These are phyloP conservation scores for Whitmania pigra DNA, from an alignment of 1,140 invertebrate genomes.

Conservation along the genomic window DNA sequence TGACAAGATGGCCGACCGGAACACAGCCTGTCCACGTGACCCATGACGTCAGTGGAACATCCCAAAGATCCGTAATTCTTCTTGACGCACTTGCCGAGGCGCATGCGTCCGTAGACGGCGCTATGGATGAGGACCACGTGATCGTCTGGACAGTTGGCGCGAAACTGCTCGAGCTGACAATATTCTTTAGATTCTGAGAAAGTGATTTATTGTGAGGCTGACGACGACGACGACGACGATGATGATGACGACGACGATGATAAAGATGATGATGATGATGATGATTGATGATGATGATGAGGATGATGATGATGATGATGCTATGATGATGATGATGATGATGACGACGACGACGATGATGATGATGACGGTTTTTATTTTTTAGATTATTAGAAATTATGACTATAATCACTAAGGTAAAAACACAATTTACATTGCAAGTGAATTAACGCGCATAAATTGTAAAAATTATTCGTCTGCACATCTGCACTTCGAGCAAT, in stretches of 20 bases:
- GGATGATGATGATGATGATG: neutral
- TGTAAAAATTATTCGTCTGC: no score
- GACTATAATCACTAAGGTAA: no score
- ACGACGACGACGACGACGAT: neutral
- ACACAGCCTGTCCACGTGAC: conserved; percentile 20
- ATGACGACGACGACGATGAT: neutral
- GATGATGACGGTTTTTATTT: neutral
- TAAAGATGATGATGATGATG: neutral
- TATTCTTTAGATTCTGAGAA: conserved; percentile 17
- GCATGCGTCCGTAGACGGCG: conserved; percentile 23
- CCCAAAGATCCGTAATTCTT: conserved; percentile 21
- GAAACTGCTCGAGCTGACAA: conserved; percentile 20
- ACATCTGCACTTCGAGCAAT: no score
- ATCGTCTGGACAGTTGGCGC: conserved; percentile 12
- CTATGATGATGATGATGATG: neutral
- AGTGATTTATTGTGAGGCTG: neutral
- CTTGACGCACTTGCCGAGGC: conserved; percentile 16
- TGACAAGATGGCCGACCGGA: conserved; percentile 21
- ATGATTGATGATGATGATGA: neutral
- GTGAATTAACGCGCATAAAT: no score
- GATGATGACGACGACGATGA: neutral
- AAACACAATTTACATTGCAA: no score
- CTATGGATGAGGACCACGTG: conserved; percentile 20
- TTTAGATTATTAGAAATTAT: no score
- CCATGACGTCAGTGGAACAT: conserved; percentile 20